Conservation (phyloP, 2,888 invertebrate species). For the Eilema depressum region DNA sequence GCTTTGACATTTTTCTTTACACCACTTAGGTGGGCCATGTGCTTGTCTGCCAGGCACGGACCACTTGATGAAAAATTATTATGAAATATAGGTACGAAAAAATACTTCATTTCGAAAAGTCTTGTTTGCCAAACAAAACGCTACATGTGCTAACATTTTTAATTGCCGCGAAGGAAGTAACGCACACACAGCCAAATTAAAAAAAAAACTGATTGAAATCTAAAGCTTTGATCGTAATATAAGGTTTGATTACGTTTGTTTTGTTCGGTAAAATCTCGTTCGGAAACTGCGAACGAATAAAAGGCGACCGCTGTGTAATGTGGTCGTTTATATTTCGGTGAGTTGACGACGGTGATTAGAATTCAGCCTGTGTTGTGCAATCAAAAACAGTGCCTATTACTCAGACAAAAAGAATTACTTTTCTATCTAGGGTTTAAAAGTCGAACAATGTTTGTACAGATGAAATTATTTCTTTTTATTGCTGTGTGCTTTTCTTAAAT, state of each 20-base stretch:
- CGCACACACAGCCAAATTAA: background rate
- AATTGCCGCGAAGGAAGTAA: background rate
- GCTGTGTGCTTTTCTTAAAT: no score
- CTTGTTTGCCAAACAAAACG: background rate
- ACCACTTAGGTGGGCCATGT: no score
- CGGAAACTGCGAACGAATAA: constrained; percentile 16
- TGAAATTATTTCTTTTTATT: background rate
- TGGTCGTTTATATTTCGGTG: constrained; percentile 23
- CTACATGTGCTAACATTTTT: background rate
- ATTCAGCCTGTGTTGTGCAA: constrained; percentile 25
- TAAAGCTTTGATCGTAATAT: background rate
- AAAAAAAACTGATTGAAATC: background rate
- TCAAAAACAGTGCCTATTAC: constrained; percentile 6
- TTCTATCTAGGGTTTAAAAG: background rate
- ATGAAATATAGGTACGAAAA: no score
- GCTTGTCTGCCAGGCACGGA: no score
- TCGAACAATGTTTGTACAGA: background rate
- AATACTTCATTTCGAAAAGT: background rate
- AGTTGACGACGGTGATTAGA: constrained; percentile 27
- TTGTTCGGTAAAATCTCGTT: constrained; percentile 8
- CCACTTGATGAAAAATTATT: no score
- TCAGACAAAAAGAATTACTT: background rate
- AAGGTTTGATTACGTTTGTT: constrained; percentile 14
- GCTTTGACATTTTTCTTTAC: no score
- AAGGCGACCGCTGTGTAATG: constrained; percentile 13